A percentile compares a stretch with the other conserved stretches of the same genome.
Conservation (phyloP, 2,797 vertebrate species). For the Micropoecilia bifurca region DNA sequence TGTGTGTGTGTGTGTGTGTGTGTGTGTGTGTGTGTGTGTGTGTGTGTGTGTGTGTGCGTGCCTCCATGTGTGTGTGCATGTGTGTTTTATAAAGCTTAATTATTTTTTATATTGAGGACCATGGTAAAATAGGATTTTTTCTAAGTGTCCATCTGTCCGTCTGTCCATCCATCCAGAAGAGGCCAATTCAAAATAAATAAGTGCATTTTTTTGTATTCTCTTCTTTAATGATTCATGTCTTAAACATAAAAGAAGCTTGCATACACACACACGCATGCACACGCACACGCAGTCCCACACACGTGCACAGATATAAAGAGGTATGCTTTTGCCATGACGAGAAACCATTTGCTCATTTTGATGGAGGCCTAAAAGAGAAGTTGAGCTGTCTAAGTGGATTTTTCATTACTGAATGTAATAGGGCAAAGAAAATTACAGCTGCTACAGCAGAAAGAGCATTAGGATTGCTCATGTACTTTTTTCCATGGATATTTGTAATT, state of each 20-base stretch:
- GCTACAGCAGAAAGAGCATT: slow-evolving; percentile 78
- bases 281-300: slow-evolving; percentile 8
- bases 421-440: slow-evolving; percentile 86
- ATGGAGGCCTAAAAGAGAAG: slow-evolving; percentile 85
- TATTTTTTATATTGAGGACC: neutral
- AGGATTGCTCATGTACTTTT: slow-evolving; percentile 75
- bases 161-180: slow-evolving; percentile 20
- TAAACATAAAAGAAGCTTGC: slow-evolving; percentile 30
- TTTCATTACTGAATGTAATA: slow-evolving; percentile 92
- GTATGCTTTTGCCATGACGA: slow-evolving; percentile 64
- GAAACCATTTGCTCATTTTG: slow-evolving; percentile 89
- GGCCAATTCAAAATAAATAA: slow-evolving; percentile 47
- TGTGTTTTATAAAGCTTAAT: neutral
- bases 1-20: neutral
- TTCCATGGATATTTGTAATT: slow-evolving; percentile 76
- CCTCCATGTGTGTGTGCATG: too few relatives aligned
- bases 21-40: too few relatives aligned
- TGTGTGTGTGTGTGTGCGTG: neutral
- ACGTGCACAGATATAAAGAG: slow-evolving; percentile 32
- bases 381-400: slow-evolving; percentile 85
- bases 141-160: neutral
- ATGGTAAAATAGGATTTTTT: neutral
- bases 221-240: slow-evolving; percentile 70
- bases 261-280: slow-evolving; percentile 7
- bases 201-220: slow-evolving; percentile 59